These are phyloP conservation scores for Gerris buenoi DNA, from an alignment of 1,140 invertebrate genomes.

Conservation along the genomic window DNA sequence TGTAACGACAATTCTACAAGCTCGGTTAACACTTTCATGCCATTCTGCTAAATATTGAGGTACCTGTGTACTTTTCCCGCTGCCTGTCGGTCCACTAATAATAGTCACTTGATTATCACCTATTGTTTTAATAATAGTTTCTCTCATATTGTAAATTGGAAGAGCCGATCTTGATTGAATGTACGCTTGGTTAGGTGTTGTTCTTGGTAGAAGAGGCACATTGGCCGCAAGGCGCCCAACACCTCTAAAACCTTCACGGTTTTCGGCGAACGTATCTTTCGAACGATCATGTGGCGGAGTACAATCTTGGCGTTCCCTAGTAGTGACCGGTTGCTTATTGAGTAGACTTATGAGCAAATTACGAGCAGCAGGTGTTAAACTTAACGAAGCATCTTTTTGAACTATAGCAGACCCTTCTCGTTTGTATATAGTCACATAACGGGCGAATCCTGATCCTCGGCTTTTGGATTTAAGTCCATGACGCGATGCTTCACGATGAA, in stretches of 20 bases:
- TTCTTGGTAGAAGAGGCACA: conserved; percentile 43
- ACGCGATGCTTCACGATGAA: conserved; percentile 46
- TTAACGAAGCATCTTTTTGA: conserved; percentile 50
- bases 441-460: conserved; percentile 50
- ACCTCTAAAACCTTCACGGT: conserved; percentile 32
- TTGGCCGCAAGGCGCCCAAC: conserved; percentile 44
- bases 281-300: conserved; percentile 37
- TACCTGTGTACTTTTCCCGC: conserved; percentile 82
- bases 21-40: conserved; percentile 41
- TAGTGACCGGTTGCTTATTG: conserved; percentile 51
- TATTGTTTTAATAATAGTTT: conserved; percentile 64
- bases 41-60: conserved; percentile 81
- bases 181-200: conserved; percentile 34
- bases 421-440: conserved; percentile 59
- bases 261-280: conserved; percentile 14
- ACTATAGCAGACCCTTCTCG: conserved; percentile 51
- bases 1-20: conserved; percentile 79
- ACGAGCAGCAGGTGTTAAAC: conserved; percentile 44
- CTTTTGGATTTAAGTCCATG: conserved; percentile 59
- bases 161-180: conserved; percentile 38
- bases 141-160: conserved; percentile 57
- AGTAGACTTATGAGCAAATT: conserved; percentile 41
- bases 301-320: conserved; percentile 50
- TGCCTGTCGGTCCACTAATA: conserved; percentile 67
- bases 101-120: conserved; percentile 50